Evolutionary conservation across 2,888 invertebrate species (phyloP).

Genomic region (Papilio elwesi): DNA sequence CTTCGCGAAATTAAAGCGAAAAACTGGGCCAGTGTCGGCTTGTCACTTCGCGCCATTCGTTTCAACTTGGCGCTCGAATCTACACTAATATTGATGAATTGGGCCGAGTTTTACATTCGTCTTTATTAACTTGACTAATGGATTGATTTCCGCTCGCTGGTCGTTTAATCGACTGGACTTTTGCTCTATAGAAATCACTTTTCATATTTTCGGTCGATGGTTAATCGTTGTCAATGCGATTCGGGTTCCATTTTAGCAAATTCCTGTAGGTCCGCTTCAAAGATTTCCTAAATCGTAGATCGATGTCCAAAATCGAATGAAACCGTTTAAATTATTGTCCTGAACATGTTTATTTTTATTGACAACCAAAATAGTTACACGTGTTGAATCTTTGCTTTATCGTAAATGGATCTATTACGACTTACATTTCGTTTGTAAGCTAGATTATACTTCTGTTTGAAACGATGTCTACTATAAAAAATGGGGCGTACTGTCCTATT

Average conservation of each 20-base stretch:
- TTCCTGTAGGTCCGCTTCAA: not conserved
- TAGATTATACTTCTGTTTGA: no score
- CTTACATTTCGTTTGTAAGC: no score
- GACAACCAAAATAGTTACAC: no score
- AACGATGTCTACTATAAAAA: no score
- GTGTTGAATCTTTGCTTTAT: no score
- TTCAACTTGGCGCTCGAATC: constrained; percentile 40
- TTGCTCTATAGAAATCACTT: not conserved
- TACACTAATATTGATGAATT: constrained; percentile 39
- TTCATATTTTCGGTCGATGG: not conserved
- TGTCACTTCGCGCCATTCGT: constrained; percentile 44
- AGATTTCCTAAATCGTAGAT: not conserved
- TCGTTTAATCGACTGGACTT: constrained; percentile 1
- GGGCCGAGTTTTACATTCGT: constrained; percentile 29
- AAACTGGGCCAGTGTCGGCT: constrained; percentile 58
- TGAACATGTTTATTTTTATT: no score
- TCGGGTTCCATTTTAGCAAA: not conserved
- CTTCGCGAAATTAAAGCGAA: constrained; percentile 63
- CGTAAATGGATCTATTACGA: no score
- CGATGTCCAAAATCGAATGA: not conserved
- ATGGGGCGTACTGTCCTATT: no score
- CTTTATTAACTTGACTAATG: constrained; percentile 29
- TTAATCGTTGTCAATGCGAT: no score
- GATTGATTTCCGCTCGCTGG: constrained; percentile 12
- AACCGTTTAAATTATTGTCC: no score